Percentiles rank a stretch among this genome's conserved stretches.
Conservation (phyloP, 2,113 vertebrate species). For the Cygnus atratus region DNA sequence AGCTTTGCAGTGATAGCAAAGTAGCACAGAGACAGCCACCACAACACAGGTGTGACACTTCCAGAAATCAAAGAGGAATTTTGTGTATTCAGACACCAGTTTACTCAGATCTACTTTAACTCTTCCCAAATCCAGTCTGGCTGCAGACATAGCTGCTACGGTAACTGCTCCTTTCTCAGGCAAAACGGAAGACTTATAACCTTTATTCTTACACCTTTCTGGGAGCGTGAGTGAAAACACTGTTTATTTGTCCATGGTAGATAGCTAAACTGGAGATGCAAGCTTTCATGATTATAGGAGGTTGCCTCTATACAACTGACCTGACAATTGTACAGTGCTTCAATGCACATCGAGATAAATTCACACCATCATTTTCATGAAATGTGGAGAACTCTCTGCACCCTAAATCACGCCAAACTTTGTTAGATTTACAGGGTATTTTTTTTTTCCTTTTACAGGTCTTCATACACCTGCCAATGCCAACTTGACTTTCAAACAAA, state of each 20-base stretch:
- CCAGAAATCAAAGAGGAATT: neutral
- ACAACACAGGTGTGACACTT: fast-evolving
- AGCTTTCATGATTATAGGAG: neutral
- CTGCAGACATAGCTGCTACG: neutral
- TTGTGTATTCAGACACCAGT: neutral
- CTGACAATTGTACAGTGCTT: neutral
- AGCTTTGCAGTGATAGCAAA: neutral
- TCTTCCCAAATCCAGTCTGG: neutral
- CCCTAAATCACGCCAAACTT: neutral
- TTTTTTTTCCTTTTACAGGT: neutral
- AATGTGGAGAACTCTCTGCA: neutral
- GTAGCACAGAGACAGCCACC: neutral
- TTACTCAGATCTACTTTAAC: neutral
- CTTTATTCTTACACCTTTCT: neutral
- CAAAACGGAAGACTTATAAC: neutral
- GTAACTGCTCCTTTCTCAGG: neutral
- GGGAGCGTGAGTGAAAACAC: neutral
- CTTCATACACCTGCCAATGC: neutral
- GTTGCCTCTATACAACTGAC: neutral
- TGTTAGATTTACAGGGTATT: neutral
- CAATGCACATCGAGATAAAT: neutral
- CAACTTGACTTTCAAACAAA: neutral
- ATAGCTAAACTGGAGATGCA: neutral
- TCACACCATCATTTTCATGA: neutral
- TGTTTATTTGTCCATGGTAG: neutral